A percentile compares a stretch with the other conserved stretches of the same genome.
Conservation (phyloP, 92 coral and sea anemone genomes). For the Scolanthus callimorphus region DNA sequence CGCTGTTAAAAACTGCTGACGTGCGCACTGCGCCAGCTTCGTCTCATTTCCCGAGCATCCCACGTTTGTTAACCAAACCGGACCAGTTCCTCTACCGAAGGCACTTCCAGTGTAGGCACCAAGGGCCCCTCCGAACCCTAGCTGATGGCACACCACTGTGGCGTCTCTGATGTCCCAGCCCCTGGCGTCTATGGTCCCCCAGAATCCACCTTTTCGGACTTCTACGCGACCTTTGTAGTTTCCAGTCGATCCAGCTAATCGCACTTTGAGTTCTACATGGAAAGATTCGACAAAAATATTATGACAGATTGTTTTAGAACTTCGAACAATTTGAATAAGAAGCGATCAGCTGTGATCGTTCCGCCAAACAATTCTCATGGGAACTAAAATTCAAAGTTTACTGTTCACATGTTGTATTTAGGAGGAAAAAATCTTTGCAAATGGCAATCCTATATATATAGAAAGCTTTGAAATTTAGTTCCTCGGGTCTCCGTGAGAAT, state of each 20-base stretch:
- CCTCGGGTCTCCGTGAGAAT: too few species aligned
- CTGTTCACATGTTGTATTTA: too few species aligned
- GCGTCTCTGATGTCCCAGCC: constrained; percentile 62
- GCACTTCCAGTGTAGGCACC: constrained; percentile 34
- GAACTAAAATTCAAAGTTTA: too few species aligned
- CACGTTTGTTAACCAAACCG: constrained; percentile 44
- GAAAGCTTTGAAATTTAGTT: too few species aligned
- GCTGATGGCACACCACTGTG: constrained; percentile 47
- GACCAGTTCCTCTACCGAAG: constrained; percentile 42
- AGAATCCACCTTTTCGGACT: constrained; percentile 28
- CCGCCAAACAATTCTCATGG: too few species aligned
- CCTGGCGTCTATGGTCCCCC: constrained; percentile 47
- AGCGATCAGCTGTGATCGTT: too few species aligned
- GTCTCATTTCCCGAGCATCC: constrained; percentile 37
- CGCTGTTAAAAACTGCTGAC: constrained; percentile 1
- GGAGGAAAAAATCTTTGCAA: too few species aligned
- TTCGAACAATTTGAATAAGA: too few species aligned
- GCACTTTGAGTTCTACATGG: constrained; percentile 11
- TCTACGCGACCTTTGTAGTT: constrained; percentile 40
- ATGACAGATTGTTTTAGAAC: too few species aligned
- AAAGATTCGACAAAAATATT: too few species aligned
- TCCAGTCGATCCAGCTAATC: constrained; percentile 3
- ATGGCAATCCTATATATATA: too few species aligned
- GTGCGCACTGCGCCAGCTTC: constrained; percentile 18
- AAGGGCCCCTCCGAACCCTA: constrained; percentile 27